Conservation (phyloP, 2,113 vertebrate species). For the Rhineura floridana region DNA sequence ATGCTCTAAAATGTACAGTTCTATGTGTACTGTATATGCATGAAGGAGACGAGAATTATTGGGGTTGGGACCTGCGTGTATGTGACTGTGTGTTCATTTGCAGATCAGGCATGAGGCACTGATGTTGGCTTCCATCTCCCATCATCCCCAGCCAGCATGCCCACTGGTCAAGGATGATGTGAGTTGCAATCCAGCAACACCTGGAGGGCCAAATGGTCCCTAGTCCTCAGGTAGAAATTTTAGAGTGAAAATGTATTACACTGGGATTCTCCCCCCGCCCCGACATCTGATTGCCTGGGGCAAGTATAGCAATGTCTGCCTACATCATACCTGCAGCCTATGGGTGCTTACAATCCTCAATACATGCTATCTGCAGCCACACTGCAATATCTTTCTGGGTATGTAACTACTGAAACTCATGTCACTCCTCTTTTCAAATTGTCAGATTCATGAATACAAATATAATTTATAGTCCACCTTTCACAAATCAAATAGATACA, state of each 20-base stretch:
- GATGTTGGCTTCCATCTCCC: background rate
- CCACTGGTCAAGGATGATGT: background rate
- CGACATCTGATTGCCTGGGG: background rate
- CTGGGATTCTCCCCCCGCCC: background rate
- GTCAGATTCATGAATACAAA: background rate
- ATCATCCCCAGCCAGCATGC: background rate
- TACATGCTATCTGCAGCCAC: background rate
- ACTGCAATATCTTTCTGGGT: background rate
- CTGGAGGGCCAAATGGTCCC: too few relatives aligned
- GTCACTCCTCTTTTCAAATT: background rate
- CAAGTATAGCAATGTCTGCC: too few relatives aligned
- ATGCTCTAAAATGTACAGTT: too few relatives aligned
- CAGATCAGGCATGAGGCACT: background rate
- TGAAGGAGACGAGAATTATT: too few relatives aligned
- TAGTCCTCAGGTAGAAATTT: too few relatives aligned
- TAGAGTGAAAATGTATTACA: background rate
- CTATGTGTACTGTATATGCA: too few relatives aligned
- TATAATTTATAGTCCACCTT: too few relatives aligned
- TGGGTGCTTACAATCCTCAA: background rate
- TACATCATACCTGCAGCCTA: background rate
- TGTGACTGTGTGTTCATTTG: background rate
- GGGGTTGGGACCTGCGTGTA: background rate
- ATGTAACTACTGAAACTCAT: background rate
- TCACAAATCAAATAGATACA: background rate
- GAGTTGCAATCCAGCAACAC: too few relatives aligned